Evolutionary conservation across 2,113 vertebrate species (phyloP).

Genomic region (Paraplagusia blochii): DNA sequence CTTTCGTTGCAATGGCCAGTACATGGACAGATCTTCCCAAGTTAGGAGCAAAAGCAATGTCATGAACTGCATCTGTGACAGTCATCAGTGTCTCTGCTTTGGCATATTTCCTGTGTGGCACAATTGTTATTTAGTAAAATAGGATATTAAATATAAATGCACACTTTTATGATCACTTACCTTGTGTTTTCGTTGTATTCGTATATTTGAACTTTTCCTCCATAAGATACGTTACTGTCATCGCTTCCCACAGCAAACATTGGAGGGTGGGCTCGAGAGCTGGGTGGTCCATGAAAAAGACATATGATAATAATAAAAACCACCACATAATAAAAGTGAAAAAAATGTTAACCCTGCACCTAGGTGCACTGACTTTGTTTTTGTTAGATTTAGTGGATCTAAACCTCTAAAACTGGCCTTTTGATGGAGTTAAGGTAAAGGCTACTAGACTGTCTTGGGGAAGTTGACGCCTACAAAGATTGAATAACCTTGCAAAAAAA

Average conservation of each 20-base stretch:
- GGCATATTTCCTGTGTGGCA: constrained; percentile 84
- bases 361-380: no score
- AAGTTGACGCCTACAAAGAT: no score
- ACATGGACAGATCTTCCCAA: constrained; percentile 96
- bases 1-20: constrained; percentile 95
- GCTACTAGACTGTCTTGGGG: no score
- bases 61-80: constrained; percentile 93
- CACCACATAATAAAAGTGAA: no score
- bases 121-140: neutral
- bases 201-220: constrained; percentile 96
- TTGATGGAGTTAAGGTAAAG: no score
- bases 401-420: no score
- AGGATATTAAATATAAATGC: neutral
- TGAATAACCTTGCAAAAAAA: no score
- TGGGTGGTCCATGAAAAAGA: constrained; percentile 34
- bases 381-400: no score
- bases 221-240: constrained; percentile 85
- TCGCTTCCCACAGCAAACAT: constrained; percentile 98
- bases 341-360: no score
- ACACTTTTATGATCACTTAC: constrained; percentile 58
- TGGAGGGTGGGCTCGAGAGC: constrained; percentile 91
- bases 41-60: constrained; percentile 96
- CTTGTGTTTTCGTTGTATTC: constrained; percentile 98
- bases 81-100: constrained; percentile 97
- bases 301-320: neutral